Evolutionary conservation across 2,113 vertebrate genomes (phyloP), one percentile per base, ranked within the genome.

Genomic region (Baryphthengus martii): DNA sequence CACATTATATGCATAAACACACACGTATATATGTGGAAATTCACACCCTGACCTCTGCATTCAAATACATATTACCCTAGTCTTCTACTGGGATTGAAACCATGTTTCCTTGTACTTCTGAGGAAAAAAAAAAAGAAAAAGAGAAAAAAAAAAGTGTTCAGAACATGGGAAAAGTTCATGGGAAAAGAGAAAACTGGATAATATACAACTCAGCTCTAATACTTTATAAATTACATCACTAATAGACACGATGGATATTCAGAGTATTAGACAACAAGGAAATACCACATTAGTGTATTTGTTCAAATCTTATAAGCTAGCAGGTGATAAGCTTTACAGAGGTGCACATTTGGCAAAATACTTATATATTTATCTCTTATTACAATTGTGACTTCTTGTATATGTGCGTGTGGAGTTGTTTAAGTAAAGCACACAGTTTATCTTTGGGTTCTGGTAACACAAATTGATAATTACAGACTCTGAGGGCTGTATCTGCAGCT

Each of bases 121-220:
- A 83, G 92, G 28, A 52, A 52, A 45, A 45, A 52, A 52, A 15
- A 15, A 44, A 44, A 44, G 15, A 52, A 52, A 52, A 52, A 28
- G 14, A 28, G 13, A 93, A 90, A 93, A 92, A 67, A 2, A 90
- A n/a, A 90, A 92, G 25, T 24, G 37, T 74, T 86, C 66, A 68
- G 72, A 96, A 97, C 94, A 96, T 95, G 95, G 90, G 93, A 96
- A 95, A 96, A 91, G 84, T 95, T 97, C 93, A 90, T 94, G 95
- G 95, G 96, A 96, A 96, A 95, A 89, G 65, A 92, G 63, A 90
- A 88, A 93, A 90, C 88, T 96, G 93, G 96, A 96, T 89, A 94
- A 95, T 70, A 81, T 78, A 94, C 90, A 95, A 75, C 73, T 95
- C 79, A 29, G 83, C 85, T 93, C 68, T 90, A 96, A 97, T 96